Evolutionary conservation across 2,113 vertebrate genomes (phyloP), one percentile per base, ranked within the genome.

Genomic region (Bombycilla garrulus): DNA sequence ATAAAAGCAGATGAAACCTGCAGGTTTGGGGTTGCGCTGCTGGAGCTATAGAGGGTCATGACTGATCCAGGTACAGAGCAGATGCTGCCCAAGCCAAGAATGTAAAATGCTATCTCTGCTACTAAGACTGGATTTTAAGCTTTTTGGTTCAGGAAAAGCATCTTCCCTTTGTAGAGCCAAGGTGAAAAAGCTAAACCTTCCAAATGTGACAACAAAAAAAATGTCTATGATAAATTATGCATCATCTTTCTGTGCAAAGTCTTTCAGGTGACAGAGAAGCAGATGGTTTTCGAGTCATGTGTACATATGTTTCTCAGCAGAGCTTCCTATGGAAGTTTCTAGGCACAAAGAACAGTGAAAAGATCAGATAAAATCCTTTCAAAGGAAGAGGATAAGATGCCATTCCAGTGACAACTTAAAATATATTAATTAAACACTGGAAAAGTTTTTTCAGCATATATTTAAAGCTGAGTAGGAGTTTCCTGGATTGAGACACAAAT

Each of bases 231-330:
- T 91, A 88, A 96, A 96, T 95, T 88, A 95, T 96, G 54, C 71
- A 92, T 86, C 91, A 82, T 24, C 26, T 96, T 93, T 70, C 90
- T 42, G 23, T 60, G 56, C 42, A 31, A 92, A 94, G 73, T 61
- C 74, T 95, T 95, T 87, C 89, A 95, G 95, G 87, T 96, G 93
- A 88, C 93, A 95, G 86, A 82, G 69, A 24, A 77, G 60, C 85
- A 93, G 93, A 90, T 90, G 79, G 51, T 6, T 93, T 96, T 90
- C 45, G 60, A 96, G 77, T 74, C 44, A 25, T 70, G 58, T 77
- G 54, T 88, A 94, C 90, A 82, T 61, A 82, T 70, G 79, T 88
- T 95, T 90, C 92, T 86, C 65, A 88, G 78, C 36, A 80, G 60
- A 85, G 60, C 29, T 83, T 91, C 67, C 66, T 42, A 17, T 86